These are phyloP conservation scores for Epizoanthus illoricatus DNA, from an alignment of 92 coral and sea anemone genomes.

Conservation along the genomic window DNA sequence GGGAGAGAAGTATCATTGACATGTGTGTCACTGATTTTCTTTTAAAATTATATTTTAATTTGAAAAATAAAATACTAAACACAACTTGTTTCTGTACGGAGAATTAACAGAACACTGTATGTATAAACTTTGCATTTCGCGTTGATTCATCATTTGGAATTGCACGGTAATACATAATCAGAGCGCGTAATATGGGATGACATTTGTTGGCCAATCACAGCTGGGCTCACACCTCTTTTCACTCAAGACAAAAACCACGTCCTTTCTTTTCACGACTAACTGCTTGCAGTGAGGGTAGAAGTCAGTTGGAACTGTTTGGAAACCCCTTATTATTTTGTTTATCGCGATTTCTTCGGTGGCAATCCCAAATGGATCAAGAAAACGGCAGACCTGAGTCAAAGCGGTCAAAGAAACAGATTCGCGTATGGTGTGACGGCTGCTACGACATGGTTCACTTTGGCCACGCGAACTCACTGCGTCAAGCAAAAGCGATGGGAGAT, in stretches of 20 bases:
- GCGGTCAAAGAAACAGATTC: slow-evolving; percentile 69
- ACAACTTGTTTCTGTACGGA: too few species aligned
- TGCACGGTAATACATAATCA: too few species aligned
- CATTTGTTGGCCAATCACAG: slow-evolving; percentile 26
- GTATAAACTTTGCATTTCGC: too few species aligned
- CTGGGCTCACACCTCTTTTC: not conserved
- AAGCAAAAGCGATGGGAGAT: slow-evolving; percentile 99
- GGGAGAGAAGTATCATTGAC: not conserved
- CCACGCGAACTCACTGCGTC: slow-evolving; percentile 98
- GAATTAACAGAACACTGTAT: too few species aligned
- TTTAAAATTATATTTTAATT: not conserved
- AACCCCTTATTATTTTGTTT: not conserved
- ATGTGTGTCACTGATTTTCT: not conserved
- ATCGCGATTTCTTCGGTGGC: not conserved
- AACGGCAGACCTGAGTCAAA: slow-evolving; percentile 54
- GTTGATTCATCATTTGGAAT: too few species aligned
- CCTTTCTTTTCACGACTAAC: not conserved
- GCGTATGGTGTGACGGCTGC: slow-evolving; percentile 99
- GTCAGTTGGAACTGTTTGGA: too few species aligned
- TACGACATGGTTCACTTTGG: slow-evolving; percentile 99
- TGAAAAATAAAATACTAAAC: too few species aligned
- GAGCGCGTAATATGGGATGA: not conserved
- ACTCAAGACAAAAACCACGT: not conserved
- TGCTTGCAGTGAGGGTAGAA: too few species aligned
- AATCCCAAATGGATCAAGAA: slow-evolving; percentile 32